Conservation (phyloP, 2,797 vertebrate species). For the Catharus ustulatus region DNA sequence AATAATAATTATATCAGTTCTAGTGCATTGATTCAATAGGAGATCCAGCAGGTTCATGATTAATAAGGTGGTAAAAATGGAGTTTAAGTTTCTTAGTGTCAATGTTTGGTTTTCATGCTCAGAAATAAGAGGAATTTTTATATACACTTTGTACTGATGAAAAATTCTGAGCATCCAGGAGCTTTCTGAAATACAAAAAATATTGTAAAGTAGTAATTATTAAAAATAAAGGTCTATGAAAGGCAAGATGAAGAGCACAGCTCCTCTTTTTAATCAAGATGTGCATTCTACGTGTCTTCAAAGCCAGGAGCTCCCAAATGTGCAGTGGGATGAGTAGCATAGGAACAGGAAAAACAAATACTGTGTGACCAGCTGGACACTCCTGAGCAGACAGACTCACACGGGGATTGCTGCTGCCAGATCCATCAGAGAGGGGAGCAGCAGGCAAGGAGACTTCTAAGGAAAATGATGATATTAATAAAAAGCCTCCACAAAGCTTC, state of each 20-base stretch:
- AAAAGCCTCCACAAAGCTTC: background rate
- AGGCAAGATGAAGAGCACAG: background rate
- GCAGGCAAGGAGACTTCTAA: background rate
- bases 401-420: background rate
- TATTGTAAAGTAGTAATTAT: background rate
- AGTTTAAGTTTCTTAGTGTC: background rate
- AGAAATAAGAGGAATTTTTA: background rate
- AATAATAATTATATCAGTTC: background rate
- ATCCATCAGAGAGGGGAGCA: background rate
- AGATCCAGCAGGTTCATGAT: background rate
- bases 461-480: background rate
- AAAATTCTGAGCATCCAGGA: background rate
- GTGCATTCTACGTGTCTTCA: background rate
- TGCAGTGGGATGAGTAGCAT: background rate
- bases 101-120: background rate
- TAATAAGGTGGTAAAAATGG: background rate
- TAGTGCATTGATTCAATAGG: background rate
- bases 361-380: background rate
- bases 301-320: background rate
- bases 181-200: background rate
- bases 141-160: background rate
- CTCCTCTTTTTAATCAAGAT: background rate
- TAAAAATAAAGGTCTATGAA: background rate
- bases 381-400: background rate
- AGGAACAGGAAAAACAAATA: constrained; percentile 50